These are phyloP conservation scores for Tupaia chinensis DNA, from an alignment of 2,113 vertebrate species.

Conservation along the genomic window DNA sequence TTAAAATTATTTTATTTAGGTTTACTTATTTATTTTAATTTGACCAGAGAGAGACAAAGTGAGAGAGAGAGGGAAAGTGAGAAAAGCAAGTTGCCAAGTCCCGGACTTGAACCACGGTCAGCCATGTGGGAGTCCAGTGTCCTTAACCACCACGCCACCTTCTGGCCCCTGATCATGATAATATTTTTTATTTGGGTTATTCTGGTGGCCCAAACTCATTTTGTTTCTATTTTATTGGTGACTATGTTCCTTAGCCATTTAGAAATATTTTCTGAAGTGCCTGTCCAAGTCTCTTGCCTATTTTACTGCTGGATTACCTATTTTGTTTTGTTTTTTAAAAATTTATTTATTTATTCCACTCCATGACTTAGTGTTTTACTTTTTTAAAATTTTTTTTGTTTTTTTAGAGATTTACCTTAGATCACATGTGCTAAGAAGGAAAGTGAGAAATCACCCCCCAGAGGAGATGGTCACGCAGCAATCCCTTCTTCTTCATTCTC, in stretches of 20 bases:
- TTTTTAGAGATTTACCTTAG: background rate
- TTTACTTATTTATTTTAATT: no score
- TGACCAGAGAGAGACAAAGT: no score
- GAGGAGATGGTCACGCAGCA: no score
- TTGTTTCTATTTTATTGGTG: background rate
- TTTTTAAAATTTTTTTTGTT: slow-evolving; percentile 1
- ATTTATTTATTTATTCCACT: background rate
- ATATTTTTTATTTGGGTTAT: background rate
- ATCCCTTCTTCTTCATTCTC: no score
- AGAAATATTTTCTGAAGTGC: background rate
- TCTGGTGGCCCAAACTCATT: background rate
- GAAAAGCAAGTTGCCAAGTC: no score
- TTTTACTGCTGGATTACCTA: background rate
- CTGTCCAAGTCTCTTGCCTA: background rate
- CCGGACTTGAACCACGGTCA: no score
- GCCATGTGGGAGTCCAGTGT: no score
- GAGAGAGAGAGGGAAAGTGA: no score
- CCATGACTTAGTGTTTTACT: background rate
- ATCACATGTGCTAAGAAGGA: no score
- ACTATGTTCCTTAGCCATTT: background rate
- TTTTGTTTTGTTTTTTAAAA: background rate
- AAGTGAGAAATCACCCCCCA: no score
- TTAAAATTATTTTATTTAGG: no score
- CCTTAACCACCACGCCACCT: no score
- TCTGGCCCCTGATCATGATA: background rate